Conservation (phyloP, 2,888 invertebrate genomes). For the Tachina grossa region DNA sequence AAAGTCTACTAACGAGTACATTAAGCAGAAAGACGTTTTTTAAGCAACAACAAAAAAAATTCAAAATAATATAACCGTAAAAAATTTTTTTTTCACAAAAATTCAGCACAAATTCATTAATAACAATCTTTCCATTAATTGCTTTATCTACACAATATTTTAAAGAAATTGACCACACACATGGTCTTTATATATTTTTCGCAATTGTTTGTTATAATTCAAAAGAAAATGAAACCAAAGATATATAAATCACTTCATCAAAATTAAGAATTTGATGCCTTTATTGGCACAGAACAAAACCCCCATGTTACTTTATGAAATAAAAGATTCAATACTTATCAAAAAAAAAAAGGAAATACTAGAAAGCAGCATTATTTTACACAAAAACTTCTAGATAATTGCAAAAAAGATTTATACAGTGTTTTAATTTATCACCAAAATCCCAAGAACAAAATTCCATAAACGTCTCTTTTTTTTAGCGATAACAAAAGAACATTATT, state of each 20-base stretch:
- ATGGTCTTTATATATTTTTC: background rate
- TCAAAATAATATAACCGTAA: no score
- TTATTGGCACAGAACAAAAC: slow-evolving; percentile 23
- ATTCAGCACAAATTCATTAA: no score
- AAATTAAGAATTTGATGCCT: slow-evolving; percentile 20
- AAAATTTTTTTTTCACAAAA: no score
- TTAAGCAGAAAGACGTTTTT: no score
- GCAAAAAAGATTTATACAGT: slow-evolving; percentile 25
- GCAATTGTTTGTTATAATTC: slow-evolving; percentile 9
- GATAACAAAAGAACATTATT: slow-evolving; percentile 34
- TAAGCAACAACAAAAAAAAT: background rate
- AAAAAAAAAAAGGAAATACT: background rate
- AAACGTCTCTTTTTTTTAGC: background rate
- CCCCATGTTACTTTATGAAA: slow-evolving; percentile 26
- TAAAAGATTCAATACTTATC: background rate
- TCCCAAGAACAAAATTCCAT: slow-evolving; percentile 2
- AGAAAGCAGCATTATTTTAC: background rate
- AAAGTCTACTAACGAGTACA: no score
- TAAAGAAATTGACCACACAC: slow-evolving; percentile 56
- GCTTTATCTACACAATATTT: no score
- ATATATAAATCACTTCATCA: slow-evolving; percentile 32
- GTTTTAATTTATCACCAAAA: slow-evolving; percentile 30
- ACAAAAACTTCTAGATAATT: slow-evolving; percentile 41
- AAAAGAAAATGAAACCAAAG: slow-evolving; percentile 18
- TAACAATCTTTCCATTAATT: no score